Evolutionary conservation across 2,888 invertebrate genomes (phyloP).

Genomic region (Argyresthia goedartella): DNA sequence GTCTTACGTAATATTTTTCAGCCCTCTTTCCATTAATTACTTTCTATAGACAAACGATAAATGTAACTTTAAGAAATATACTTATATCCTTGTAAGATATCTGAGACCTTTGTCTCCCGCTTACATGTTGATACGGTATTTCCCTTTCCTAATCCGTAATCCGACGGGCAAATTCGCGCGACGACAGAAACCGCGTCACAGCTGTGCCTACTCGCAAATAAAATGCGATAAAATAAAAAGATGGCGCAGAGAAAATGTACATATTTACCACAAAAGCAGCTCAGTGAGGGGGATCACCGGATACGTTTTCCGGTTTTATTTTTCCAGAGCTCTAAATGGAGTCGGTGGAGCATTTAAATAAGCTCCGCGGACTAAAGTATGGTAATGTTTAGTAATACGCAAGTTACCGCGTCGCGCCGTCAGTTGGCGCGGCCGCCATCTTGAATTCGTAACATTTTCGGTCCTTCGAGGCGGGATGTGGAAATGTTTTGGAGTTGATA

Average conservation of each 20-base stretch:
- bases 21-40: background rate
- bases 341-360: slow-evolving; percentile 72
- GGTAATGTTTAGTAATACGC: slow-evolving; percentile 68
- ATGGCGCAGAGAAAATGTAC: slow-evolving; percentile 62
- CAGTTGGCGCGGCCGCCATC: slow-evolving; percentile 39
- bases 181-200: background rate
- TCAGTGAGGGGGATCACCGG: slow-evolving; percentile 61
- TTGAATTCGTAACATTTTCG: slow-evolving; percentile 41
- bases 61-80: background rate
- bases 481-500: too few relatives aligned
- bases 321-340: slow-evolving; percentile 70
- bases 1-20: background rate
- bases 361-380: slow-evolving; percentile 67
- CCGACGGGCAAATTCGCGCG: background rate
- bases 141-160: background rate
- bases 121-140: background rate
- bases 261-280: slow-evolving; percentile 71
- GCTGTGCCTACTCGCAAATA: slow-evolving; percentile 17
- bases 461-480: slow-evolving; percentile 18
- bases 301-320: slow-evolving; percentile 66
- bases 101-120: too few relatives aligned
- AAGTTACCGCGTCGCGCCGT: slow-evolving; percentile 54
- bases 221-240: slow-evolving; percentile 67
- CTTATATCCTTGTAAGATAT: too few relatives aligned
- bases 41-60: background rate